phyloP scores from a whole-genome alignment of 2,888 invertebrate species.

The Luffia ferchaultella region DNA sequence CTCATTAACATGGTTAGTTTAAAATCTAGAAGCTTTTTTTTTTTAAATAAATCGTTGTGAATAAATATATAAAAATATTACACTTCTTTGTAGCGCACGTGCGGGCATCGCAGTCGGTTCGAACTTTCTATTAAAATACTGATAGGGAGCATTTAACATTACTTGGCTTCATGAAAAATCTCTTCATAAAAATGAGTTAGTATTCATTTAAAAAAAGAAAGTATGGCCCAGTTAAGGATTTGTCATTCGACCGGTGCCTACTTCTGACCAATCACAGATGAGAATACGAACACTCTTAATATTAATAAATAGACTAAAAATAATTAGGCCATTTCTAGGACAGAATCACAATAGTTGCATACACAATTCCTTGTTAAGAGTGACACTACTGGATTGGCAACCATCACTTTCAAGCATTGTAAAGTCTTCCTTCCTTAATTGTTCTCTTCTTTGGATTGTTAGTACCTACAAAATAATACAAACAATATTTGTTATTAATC shows the following conservation, averaged over 20 bases:
- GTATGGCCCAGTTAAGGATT: neutral
- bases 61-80: no score
- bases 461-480: no score
- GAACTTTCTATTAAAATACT: neutral
- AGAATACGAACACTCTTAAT: slow-evolving; percentile 43
- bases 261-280: slow-evolving; percentile 47
- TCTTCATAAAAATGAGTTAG: neutral
- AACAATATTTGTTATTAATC: no score
- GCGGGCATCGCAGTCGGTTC: neutral
- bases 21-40: no score
- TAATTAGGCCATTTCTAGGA: slow-evolving; percentile 65
- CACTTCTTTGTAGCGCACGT: no score
- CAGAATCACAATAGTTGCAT: slow-evolving; percentile 55
- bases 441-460: slow-evolving; percentile 45
- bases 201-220: neutral
- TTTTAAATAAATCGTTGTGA: no score
- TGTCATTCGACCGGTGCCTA: neutral
- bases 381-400: neutral
- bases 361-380: slow-evolving; percentile 31
- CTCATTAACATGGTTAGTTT: neutral
- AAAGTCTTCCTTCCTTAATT: slow-evolving; percentile 1
- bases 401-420: neutral
- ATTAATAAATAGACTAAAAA: slow-evolving; percentile 53
- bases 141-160: neutral
- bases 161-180: neutral